These are phyloP conservation scores for Agrenia bidenticulata DNA, from an alignment of 2,888 invertebrate species.

Conservation along the genomic window DNA sequence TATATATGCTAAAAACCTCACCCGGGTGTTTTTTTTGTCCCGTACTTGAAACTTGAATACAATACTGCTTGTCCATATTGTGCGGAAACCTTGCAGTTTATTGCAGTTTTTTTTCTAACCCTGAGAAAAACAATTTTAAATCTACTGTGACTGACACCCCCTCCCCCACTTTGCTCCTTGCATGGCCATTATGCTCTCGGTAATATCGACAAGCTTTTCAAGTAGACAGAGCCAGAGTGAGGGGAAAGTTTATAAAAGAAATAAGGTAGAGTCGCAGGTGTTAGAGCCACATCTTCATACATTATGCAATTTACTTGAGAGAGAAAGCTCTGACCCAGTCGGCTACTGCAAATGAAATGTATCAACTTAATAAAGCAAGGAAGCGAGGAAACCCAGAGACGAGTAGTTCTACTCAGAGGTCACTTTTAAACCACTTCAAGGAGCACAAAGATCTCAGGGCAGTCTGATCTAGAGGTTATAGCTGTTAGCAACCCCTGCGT, in stretches of 20 bases:
- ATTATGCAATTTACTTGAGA: conserved; percentile 32
- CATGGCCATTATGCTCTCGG: too few species aligned
- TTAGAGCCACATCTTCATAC: conserved; percentile 27
- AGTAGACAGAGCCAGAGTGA: background rate
- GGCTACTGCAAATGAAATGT: conserved; percentile 16
- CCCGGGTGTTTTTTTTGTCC: too few species aligned
- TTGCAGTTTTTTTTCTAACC: conserved; percentile 18
- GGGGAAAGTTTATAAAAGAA: conserved; percentile 19
- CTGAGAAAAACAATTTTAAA: conserved; percentile 4
- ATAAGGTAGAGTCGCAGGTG: conserved; percentile 26
- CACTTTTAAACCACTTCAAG: too few species aligned
- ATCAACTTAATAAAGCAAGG: too few species aligned
- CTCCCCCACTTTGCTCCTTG: too few species aligned
- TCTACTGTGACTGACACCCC: background rate
- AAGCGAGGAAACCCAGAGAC: too few species aligned
- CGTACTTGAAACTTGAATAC: conserved; percentile 6
- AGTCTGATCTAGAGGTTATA: too few species aligned
- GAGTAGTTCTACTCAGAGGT: too few species aligned
- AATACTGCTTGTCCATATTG: conserved; percentile 23
- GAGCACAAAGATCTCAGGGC: too few species aligned
- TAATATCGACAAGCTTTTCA: too few species aligned
- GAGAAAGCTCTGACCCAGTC: conserved; percentile 20
- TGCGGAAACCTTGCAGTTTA: conserved; percentile 9
- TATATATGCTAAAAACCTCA: too few species aligned
- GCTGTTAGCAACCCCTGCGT: too few species aligned